These are phyloP conservation scores for Porites australiensis DNA, from an alignment of 64 coral and sea anemone genomes.

Conservation along the genomic window DNA sequence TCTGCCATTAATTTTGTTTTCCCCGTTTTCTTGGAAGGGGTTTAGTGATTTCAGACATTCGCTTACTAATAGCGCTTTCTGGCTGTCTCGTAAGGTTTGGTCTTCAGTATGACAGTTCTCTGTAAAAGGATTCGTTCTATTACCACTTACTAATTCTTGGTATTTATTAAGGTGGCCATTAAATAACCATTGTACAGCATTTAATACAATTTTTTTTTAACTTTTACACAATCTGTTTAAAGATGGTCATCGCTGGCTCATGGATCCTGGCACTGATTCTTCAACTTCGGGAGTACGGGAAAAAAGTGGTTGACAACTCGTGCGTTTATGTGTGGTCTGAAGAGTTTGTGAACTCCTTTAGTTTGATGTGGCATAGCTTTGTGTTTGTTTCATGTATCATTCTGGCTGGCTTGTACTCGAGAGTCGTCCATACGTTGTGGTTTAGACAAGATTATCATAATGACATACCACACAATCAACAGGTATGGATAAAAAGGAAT, in stretches of 20 bases:
- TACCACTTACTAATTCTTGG: no score
- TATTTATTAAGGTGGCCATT: no score
- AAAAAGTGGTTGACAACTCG: not conserved
- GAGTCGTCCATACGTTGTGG: slow-evolving; percentile 49
- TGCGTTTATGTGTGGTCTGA: slow-evolving; percentile 7
- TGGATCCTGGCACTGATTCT: not conserved
- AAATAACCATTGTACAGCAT: no score
- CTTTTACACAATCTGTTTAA: no score
- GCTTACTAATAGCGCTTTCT: no score
- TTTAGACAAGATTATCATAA: slow-evolving; percentile 15
- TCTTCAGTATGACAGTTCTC: no score
- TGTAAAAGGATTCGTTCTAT: no score
- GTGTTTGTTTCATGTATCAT: not conserved
- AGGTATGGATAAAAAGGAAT: not conserved
- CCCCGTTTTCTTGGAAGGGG: no score
- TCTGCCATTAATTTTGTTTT: no score
- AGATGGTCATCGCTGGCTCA: not conserved
- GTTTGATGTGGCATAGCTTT: not conserved
- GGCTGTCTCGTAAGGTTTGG: no score
- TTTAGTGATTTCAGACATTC: no score
- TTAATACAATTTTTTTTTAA: no score
- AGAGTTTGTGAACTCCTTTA: not conserved
- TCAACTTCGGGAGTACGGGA: not conserved
- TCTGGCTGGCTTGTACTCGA: slow-evolving; percentile 39
- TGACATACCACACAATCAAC: not conserved